Conservation (phyloP, 2,888 invertebrate species). For the Flexamia atlantica region DNA sequence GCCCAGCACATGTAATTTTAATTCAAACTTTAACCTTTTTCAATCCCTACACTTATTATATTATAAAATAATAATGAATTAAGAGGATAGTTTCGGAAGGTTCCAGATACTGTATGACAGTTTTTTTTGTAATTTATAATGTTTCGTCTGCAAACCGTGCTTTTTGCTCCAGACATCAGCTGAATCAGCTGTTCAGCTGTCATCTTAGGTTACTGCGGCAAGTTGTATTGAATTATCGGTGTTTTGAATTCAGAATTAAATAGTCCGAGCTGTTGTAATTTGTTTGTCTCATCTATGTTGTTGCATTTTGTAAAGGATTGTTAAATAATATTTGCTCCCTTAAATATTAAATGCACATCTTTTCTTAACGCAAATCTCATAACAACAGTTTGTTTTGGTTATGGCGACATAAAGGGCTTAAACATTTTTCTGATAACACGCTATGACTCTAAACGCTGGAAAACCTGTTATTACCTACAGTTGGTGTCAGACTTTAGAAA, state of each 20-base stretch:
- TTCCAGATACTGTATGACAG: no score
- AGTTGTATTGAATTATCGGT: neutral
- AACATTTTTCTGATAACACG: neutral
- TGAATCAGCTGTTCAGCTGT: no score
- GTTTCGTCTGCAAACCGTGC: no score
- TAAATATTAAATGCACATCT: no score
- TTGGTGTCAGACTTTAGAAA: slow-evolving; percentile 44
- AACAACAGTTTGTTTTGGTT: neutral
- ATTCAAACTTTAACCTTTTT: no score
- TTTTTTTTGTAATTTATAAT: no score
- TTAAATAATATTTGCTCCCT: neutral
- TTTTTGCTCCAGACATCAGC: no score
- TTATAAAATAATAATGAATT: no score
- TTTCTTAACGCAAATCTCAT: neutral
- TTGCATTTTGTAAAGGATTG: neutral
- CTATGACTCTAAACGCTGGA: slow-evolving; percentile 11
- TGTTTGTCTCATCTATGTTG: neutral
- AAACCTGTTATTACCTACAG: slow-evolving; percentile 37
- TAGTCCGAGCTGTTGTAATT: neutral
- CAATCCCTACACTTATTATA: no score
- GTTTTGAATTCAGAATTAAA: neutral
- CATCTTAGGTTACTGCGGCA: no score
- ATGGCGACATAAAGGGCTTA: neutral
- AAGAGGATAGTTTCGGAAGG: no score
- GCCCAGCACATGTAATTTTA: no score